These are phyloP conservation scores for Melanostigma gelatinosum DNA, from an alignment of 2,113 vertebrate genomes.

Conservation along the genomic window DNA sequence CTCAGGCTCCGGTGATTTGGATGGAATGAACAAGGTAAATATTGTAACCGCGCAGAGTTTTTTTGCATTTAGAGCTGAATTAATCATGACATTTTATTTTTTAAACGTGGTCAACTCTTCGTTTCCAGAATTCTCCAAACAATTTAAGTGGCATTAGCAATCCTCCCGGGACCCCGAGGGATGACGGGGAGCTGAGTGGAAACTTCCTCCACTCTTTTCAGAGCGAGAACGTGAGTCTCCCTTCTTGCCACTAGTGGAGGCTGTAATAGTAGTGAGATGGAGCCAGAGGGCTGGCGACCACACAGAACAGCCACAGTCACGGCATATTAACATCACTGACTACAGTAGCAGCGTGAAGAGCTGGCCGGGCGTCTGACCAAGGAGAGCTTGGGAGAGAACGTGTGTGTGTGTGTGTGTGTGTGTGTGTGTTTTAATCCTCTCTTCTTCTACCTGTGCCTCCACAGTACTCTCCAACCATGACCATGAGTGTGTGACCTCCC, in stretches of 20 bases:
- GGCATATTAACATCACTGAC: conserved; percentile 28
- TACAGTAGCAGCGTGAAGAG: not conserved
- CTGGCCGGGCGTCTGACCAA: not conserved
- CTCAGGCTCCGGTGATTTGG: conserved; percentile 96
- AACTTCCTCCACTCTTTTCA: conserved; percentile 99
- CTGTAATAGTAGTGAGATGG: conserved; percentile 10
- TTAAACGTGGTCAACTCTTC: not conserved
- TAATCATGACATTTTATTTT: not conserved
- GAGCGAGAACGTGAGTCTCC: conserved; percentile 94
- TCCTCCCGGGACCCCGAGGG: conserved; percentile 96
- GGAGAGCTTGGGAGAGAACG: not conserved
- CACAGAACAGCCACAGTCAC: conserved; percentile 16
- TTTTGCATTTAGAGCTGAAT: conserved; percentile 4
- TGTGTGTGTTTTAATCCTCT: conserved; percentile 53
- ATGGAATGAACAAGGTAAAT: conserved; percentile 98
- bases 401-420: not conserved
- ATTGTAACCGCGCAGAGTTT: not conserved
- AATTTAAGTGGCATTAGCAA: conserved; percentile 99
- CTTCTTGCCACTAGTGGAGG: not conserved
- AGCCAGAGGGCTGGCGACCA: conserved; percentile 12
- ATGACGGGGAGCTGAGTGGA: conserved; percentile 96
- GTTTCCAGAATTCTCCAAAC: conserved; percentile 97
- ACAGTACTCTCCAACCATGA: conserved; percentile 99
- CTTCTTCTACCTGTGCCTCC: conserved; percentile 60
- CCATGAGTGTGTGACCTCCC: conserved; percentile 97